Evolutionary conservation across 1,140 invertebrate species (phyloP), one percentile per base, ranked within the genome.

Genomic region (Phenacoccus solenopsis): DNA sequence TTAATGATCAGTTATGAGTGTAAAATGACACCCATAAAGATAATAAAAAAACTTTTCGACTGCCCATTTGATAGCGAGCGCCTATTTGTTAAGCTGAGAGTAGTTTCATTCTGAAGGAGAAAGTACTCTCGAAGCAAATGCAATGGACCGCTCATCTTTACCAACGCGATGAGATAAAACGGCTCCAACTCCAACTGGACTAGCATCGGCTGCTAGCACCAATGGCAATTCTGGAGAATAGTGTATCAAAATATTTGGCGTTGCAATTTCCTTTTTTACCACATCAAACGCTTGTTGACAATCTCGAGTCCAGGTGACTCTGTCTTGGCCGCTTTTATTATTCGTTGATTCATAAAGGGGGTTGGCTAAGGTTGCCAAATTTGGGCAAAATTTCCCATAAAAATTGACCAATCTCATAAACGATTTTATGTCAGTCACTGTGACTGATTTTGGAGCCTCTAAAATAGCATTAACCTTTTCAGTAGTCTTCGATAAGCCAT

Each of bases 371-470:
- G 70, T 70, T 1, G 78, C 75, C 21, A 79, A 76, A 68, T 78
- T 77, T 4, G 72, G 75, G 10, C 81, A 75, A 70, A 83, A 82
- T 56, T 76, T 75, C 2, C 76, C 72, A 73, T 82, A 83, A 73
- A 79, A 84, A 28, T 76, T 77, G 4, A 79, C 75, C 72, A 83
- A 75, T 3, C 81, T 80, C 1, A 83, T 70, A 71, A 83, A 83
- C 5, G 73, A 69, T 74, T 78, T 74, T 0, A 82, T 71, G 72
- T 79, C 76, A 5, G 73, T 75, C 1, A 75, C 74, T 70, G 77
- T 78, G 35, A 69, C 73, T 13, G 80, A 80, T 2, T 30, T 35
- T 13, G 75, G 73, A n/a, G 73, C 76, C 1, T 78, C 71, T 28
- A 71, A 16, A 16, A 82, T 76, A 5, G 77, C 75, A 67, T 75